Percentiles rank a stretch among this genome's conserved stretches.
Conservation (phyloP, 2,113 vertebrate genomes). For the human (Homo sapiens) region GRCh38 chr18:47400001-47400500, state of each 20-base stretch:
- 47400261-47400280: background rate
- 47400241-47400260: background rate
- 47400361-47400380: background rate
- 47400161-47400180: background rate
- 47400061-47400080: background rate
- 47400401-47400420: background rate
- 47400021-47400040: no score
- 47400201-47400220: background rate
- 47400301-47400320: background rate
- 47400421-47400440: background rate
- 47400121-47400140: background rate
- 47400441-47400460: fast-evolving
- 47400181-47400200: background rate
- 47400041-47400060: background rate
- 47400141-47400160: background rate
- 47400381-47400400: background rate
- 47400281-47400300: background rate
- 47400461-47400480: background rate
- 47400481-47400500: no score
- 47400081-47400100: background rate
- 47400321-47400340: background rate
- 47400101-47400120: background rate
- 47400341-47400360: background rate
- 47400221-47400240: background rate
- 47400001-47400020: background rate